These are phyloP conservation scores for Motacilla tschutschensis DNA, from an alignment of 2,113 vertebrate species.

Conservation along the genomic window DNA sequence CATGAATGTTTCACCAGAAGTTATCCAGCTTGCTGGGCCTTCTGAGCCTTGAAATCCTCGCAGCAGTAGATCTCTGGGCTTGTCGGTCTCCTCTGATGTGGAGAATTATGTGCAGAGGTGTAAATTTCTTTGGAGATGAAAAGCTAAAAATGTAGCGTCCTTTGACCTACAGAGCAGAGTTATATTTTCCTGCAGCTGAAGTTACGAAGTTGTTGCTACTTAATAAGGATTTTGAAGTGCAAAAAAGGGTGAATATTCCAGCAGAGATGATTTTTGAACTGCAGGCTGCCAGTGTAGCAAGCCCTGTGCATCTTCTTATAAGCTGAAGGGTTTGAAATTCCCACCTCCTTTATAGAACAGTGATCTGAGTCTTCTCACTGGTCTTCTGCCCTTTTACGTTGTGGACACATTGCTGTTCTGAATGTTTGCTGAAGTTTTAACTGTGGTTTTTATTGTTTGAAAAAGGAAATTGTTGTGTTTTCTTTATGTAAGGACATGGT, in stretches of 20 bases:
- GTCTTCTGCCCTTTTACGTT: not conserved
- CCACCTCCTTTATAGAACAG: not conserved
- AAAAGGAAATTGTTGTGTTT: not conserved
- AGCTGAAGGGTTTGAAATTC: not conserved
- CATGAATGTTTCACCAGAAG: not conserved
- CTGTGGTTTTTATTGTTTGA: not conserved
- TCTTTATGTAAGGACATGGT: not conserved
- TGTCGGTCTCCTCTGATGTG: not conserved
- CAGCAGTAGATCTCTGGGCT: not conserved
- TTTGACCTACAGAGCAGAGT: not conserved
- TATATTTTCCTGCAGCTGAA: not conserved
- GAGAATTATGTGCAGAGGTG: fast-evolving
- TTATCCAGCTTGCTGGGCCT: not conserved
- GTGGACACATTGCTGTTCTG: not conserved
- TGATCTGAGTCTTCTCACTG: not conserved
- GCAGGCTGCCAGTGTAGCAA: not conserved
- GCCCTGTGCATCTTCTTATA: not conserved
- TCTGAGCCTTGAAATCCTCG: not conserved
- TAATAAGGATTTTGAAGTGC: not conserved
- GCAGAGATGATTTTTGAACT: not conserved
- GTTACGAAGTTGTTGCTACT: not conserved
- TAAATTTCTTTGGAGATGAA: not conserved
- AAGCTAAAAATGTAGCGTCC: not conserved
- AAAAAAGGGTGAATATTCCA: not conserved
- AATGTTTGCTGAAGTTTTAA: not conserved